A percentile compares a stretch with the other conserved stretches of the same genome.
phyloP scores from a whole-genome alignment of 2,113 vertebrate genomes.

The Alligator mississippiensis region DNA sequence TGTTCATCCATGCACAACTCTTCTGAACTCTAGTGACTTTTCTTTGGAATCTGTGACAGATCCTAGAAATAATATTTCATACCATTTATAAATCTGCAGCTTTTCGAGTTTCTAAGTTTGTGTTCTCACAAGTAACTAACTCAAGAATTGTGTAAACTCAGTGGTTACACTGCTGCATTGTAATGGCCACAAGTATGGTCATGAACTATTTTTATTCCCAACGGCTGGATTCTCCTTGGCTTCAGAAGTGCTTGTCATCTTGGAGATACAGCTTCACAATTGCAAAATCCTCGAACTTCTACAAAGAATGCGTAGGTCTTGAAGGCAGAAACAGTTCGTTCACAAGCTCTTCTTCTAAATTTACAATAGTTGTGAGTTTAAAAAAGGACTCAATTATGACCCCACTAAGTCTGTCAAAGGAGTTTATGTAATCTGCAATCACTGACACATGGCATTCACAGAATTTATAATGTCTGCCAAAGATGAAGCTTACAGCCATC shows the following conservation, averaged over 20 bases:
- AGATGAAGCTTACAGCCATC: neutral
- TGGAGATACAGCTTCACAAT: slow-evolving; percentile 38
- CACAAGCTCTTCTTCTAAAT: slow-evolving; percentile 6
- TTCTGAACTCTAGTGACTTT: neutral
- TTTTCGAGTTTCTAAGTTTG: neutral
- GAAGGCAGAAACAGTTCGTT: slow-evolving; percentile 38
- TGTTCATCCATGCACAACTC: neutral
- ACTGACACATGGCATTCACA: neutral
- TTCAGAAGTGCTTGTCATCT: neutral
- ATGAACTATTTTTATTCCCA: neutral
- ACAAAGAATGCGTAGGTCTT: slow-evolving; percentile 37
- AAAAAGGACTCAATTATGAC: slow-evolving; percentile 1
- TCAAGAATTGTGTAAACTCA: neutral
- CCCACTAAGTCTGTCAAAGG: neutral
- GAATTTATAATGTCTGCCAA: slow-evolving; percentile 13
- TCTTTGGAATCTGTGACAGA: neutral
- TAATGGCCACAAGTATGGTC: slow-evolving; percentile 8
- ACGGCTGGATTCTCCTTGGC: slow-evolving; percentile 36
- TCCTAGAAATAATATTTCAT: rapidly evolving
- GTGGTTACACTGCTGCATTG: neutral
- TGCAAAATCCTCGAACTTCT: slow-evolving; percentile 60
- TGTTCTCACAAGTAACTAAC: neutral
- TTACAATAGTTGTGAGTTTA: neutral
- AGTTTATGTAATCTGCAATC: neutral
- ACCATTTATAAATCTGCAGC: neutral